Percentiles rank a stretch among this genome's conserved stretches.
These are phyloP conservation scores for Crotalus adamanteus DNA, from an alignment of 2,797 vertebrate species.

Conservation along the genomic window DNA sequence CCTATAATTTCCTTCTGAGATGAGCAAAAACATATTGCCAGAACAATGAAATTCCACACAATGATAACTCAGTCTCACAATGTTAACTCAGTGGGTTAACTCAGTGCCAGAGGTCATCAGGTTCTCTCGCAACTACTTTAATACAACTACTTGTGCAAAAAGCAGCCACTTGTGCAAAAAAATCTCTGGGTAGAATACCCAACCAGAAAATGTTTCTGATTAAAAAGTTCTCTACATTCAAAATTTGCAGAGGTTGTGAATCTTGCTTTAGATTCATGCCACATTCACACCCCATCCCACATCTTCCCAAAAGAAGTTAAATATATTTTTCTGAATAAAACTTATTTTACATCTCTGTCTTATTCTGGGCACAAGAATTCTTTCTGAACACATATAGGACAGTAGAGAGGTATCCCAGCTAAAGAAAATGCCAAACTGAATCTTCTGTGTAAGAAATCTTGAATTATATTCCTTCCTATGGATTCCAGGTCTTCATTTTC, in stretches of 20 bases:
- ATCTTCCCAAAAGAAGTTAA: background rate
- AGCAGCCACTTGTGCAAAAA: background rate
- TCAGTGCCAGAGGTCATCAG: background rate
- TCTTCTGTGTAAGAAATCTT: conserved; percentile 16
- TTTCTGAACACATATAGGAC: conserved; percentile 7
- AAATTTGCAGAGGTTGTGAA: background rate
- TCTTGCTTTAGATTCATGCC: background rate
- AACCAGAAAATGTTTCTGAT: background rate
- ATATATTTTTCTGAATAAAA: background rate
- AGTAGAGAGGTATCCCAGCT: background rate
- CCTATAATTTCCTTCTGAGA: background rate
- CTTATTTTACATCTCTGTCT: background rate
- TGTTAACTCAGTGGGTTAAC: background rate
- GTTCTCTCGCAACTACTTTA: background rate
- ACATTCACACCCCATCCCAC: background rate
- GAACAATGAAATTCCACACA: background rate
- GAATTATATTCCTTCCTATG: conserved; percentile 56
- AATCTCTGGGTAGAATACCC: background rate
- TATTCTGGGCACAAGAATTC: background rate
- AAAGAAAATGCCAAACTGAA: conserved; percentile 13
- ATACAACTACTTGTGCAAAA: background rate
- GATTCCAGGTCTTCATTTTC: conserved; percentile 66
- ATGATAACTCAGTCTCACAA: background rate
- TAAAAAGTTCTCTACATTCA: background rate
- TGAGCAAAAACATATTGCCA: background rate